phyloP scores from a whole-genome alignment of 2,888 invertebrate species.

The Entomobrya proxima region DNA sequence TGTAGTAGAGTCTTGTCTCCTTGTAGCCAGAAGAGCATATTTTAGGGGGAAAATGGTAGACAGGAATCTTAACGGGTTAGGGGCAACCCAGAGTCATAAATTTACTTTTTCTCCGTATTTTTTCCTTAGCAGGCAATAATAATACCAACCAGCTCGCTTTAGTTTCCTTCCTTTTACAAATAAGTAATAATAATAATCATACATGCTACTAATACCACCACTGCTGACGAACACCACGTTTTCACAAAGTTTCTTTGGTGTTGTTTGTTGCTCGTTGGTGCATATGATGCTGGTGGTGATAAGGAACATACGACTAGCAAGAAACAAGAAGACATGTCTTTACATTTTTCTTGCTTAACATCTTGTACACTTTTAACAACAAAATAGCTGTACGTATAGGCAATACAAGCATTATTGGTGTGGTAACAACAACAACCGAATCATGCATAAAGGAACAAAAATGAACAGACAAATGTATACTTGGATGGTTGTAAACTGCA shows the following conservation, averaged over 20 bases:
- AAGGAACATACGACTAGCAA: too few species aligned
- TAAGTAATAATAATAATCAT: constrained; percentile 27
- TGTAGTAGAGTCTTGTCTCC: neutral
- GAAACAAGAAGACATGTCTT: too few species aligned
- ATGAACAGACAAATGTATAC: neutral
- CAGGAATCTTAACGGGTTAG: constrained; percentile 66
- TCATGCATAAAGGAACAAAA: neutral
- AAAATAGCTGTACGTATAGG: too few species aligned
- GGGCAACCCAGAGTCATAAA: constrained; percentile 65
- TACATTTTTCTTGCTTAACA: too few species aligned
- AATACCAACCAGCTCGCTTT: neutral
- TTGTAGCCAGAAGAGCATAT: neutral
- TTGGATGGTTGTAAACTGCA: neutral
- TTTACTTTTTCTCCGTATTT: neutral
- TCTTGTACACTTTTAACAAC: too few species aligned
- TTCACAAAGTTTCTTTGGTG: too few species aligned
- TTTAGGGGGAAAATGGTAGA: constrained; percentile 35
- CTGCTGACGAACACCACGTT: neutral
- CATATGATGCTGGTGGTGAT: too few species aligned
- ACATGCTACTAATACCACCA: neutral
- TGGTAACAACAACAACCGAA: neutral
- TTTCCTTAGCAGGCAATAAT: neutral
- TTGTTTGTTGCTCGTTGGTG: neutral
- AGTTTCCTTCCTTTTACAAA: constrained; percentile 48
- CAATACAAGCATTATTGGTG: too few species aligned